Evolutionary conservation across 2,888 invertebrate species (phyloP).

Genomic region (Tinea pellionella): DNA sequence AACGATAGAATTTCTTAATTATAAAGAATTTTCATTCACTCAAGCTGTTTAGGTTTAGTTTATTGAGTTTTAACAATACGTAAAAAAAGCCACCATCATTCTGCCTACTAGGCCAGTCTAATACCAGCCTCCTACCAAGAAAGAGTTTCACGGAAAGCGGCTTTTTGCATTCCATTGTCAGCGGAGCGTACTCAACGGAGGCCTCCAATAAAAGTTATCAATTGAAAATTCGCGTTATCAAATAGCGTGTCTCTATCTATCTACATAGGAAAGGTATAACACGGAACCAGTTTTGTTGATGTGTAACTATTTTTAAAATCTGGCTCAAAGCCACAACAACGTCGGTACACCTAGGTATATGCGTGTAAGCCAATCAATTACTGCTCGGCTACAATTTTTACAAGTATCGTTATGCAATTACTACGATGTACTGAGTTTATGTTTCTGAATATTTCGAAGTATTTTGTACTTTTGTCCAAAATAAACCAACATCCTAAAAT

Average conservation of each 20-base stretch:
- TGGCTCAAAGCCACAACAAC: slow-evolving; percentile 44
- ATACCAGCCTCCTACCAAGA: too few relatives aligned
- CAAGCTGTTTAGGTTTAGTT: neutral
- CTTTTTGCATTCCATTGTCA: too few relatives aligned
- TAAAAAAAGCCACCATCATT: too few relatives aligned
- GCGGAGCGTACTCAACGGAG: too few relatives aligned
- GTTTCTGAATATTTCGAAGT: too few relatives aligned
- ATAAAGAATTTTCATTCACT: neutral
- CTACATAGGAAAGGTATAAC: neutral
- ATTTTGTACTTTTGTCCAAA: too few relatives aligned
- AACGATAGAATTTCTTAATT: neutral
- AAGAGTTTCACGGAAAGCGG: too few relatives aligned
- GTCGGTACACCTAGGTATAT: slow-evolving; percentile 42
- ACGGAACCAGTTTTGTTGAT: slow-evolving; percentile 12
- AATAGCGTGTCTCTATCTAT: neutral
- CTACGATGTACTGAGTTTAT: too few relatives aligned
- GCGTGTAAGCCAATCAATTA: slow-evolving; percentile 39
- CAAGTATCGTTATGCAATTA: slow-evolving; percentile 10
- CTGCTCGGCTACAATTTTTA: slow-evolving; percentile 20
- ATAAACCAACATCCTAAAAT: too few relatives aligned
- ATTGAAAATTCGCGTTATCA: neutral
- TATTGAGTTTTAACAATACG: too few relatives aligned
- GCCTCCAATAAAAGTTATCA: neutral
- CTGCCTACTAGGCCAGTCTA: too few relatives aligned
- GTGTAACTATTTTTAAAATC: slow-evolving; percentile 40